A percentile compares a stretch with the other conserved stretches of the same genome.
Conservation (phyloP, 2,113 vertebrate species). For the Ancistrus triradiatus region DNA sequence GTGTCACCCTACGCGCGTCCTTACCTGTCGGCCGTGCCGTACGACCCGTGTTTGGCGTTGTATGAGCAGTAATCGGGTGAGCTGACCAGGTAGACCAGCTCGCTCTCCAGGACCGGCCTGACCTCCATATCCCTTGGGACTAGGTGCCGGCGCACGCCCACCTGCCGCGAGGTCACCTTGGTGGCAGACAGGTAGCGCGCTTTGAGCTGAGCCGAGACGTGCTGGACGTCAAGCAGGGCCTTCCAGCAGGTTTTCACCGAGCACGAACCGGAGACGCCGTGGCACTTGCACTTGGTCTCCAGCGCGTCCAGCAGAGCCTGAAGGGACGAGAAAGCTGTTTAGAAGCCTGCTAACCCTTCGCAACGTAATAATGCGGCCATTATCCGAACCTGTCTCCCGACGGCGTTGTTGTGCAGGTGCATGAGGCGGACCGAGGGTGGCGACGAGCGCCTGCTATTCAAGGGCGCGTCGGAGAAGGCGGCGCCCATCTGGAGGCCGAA, state of each 20-base stretch:
- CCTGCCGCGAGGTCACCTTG: slow-evolving; percentile 63
- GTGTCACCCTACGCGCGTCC: background rate
- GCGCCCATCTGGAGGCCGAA: slow-evolving; percentile 72
- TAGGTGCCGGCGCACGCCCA: slow-evolving; percentile 64
- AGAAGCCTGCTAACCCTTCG: too few relatives aligned
- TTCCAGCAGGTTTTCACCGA: slow-evolving; percentile 78
- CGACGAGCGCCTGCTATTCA: slow-evolving; percentile 55
- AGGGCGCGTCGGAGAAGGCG: slow-evolving; percentile 64
- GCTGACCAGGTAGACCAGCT: slow-evolving; percentile 69
- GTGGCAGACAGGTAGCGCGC: slow-evolving; percentile 69
- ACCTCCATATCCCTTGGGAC: slow-evolving; percentile 63
- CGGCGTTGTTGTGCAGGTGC: slow-evolving; percentile 70
- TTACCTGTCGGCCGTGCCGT: slow-evolving; percentile 74
- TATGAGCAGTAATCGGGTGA: slow-evolving; percentile 69
- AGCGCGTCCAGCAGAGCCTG: slow-evolving; percentile 68
- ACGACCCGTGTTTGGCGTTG: slow-evolving; percentile 62
- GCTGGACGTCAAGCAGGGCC: slow-evolving; percentile 58
- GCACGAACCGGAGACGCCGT: slow-evolving; percentile 75
- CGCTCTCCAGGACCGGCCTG: slow-evolving; percentile 59
- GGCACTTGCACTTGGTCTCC: slow-evolving; percentile 73
- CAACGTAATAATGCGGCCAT: too few relatives aligned
- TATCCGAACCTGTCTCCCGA: slow-evolving; percentile 61
- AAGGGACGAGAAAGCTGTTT: background rate
- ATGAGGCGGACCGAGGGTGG: slow-evolving; percentile 51
- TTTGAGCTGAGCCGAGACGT: slow-evolving; percentile 68